A percentile compares a stretch with the other conserved stretches of the same genome.
phyloP scores from a whole-genome alignment of 2,113 vertebrate genomes.

The Phrynosoma platyrhinos region DNA sequence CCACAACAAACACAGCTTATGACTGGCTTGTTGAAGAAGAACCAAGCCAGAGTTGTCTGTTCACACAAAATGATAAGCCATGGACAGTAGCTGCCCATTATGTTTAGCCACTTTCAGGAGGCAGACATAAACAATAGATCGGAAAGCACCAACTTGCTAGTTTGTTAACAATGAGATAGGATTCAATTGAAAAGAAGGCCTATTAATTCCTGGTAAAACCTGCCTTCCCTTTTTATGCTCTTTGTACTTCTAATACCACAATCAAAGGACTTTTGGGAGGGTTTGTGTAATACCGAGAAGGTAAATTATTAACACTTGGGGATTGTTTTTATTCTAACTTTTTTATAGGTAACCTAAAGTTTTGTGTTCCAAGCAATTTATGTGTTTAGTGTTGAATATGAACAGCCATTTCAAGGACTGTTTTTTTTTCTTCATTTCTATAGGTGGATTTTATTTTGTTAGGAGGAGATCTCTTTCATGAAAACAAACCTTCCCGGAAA shows the following conservation, averaged over 20 bases:
- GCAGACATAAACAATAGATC: too few relatives aligned
- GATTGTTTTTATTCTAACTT: neutral
- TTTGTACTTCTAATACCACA: neutral
- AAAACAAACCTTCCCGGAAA: constrained; percentile 95
- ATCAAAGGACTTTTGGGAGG: neutral
- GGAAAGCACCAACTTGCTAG: too few relatives aligned
- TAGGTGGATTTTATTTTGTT: constrained; percentile 97
- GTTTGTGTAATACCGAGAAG: neutral
- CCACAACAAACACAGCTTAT: too few relatives aligned
- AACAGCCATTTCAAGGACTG: constrained; percentile 36
- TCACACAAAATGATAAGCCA: neutral
- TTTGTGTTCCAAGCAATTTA: neutral
- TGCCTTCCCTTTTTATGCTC: neutral
- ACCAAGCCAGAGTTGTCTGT: neutral
- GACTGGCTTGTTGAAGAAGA: neutral
- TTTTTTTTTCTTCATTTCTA: constrained; percentile 60
- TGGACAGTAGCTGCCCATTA: neutral
- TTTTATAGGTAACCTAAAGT: neutral
- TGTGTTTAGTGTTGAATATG: neutral
- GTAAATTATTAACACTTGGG: neutral
- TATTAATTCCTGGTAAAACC: neutral
- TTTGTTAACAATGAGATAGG: too few relatives aligned
- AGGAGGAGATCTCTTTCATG: constrained; percentile 97
- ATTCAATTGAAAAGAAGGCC: neutral
- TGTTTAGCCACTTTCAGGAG: neutral